Percentiles rank a stretch among this genome's conserved stretches.
These are phyloP conservation scores for Sericinus montela DNA, from an alignment of 2,888 invertebrate genomes.

Conservation along the genomic window DNA sequence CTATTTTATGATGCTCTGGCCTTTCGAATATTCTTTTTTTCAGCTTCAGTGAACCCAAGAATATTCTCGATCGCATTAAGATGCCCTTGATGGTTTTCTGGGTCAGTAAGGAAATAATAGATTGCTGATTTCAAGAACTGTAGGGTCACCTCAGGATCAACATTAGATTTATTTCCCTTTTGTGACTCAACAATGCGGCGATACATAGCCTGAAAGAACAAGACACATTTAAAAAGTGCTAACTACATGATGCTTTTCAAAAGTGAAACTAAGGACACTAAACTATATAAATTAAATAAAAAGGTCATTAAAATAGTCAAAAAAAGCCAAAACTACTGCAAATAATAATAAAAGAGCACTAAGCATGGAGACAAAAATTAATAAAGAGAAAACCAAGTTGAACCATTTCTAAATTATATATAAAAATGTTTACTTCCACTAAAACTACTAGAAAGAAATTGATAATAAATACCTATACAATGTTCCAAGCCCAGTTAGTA, in stretches of 20 bases:
- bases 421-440: neutral
- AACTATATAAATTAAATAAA: no score
- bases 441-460: slow-evolving; percentile 6
- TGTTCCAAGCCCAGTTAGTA: slow-evolving; percentile 23
- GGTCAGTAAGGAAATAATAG: slow-evolving; percentile 94
- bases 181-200: slow-evolving; percentile 89
- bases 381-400: no score
- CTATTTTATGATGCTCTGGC: slow-evolving; percentile 74
- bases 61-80: slow-evolving; percentile 95
- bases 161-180: slow-evolving; percentile 82
- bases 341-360: no score
- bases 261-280: no score
- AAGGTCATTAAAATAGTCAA: no score
- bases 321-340: no score
- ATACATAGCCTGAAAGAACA: slow-evolving; percentile 87
- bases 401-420: neutral
- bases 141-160: slow-evolving; percentile 94
- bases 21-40: slow-evolving; percentile 88
- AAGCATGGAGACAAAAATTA: no score
- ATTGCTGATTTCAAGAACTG: slow-evolving; percentile 96
- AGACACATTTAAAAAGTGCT: neutral
- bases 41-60: slow-evolving; percentile 90
- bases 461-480: slow-evolving; percentile 11
- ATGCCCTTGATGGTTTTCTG: slow-evolving; percentile 93
- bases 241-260: neutral